Base-by-base conservation (phyloP, 2,888 invertebrate genomes). In the Alcis repandata region DNA sequence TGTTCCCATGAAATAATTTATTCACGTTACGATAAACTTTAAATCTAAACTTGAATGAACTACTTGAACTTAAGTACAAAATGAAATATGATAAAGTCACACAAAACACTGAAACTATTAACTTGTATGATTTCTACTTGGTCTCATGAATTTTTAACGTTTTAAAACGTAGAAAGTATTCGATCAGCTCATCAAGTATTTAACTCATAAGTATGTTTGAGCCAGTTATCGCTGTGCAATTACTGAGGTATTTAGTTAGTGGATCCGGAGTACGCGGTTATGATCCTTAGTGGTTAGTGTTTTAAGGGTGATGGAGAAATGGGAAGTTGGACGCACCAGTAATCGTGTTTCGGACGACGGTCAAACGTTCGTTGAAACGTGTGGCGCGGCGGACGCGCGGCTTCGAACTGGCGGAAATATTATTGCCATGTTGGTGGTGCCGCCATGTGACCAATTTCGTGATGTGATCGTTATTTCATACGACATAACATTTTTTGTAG, bases 401-500 rank as follows among this genome's bases (percentile, higher is more conserved):
- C 74, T 78, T 80, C 77, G 73, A 81, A 92, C 91, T 90, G 87
- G 83, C 74, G 75, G 62, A 59, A n/a, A n/a, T 65, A 63, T 69
- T 78, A 74, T 80, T 78, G 82, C 76, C 72, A 89, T 84, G 90
- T 91, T 91, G 91, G 90, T 87, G 84, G 82, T 79, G 83, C 78
- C 82, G 81, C 75, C 91, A 91, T 91, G 92, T 92, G 92, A 91
- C 72, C 74, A 79, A 81, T 84, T 87, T 87, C 88, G 85, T 86
- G 87, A 88, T 84, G 83, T 78, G 85, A 80, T 81, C 82, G 83
- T 86, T 85, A 82, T 78, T 80, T 63, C 70, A 54, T 62, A 48
- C 41, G 27, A 49, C 36, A 59, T 53, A 27, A 64, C 46, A 51
- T 48, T 59, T 56, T 63, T 63, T 63, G 49, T 51, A 46, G 60